Percentiles rank a stretch among this genome's conserved stretches.
Conservation (phyloP, 2,888 invertebrate species). For the Athalia rosae region DNA sequence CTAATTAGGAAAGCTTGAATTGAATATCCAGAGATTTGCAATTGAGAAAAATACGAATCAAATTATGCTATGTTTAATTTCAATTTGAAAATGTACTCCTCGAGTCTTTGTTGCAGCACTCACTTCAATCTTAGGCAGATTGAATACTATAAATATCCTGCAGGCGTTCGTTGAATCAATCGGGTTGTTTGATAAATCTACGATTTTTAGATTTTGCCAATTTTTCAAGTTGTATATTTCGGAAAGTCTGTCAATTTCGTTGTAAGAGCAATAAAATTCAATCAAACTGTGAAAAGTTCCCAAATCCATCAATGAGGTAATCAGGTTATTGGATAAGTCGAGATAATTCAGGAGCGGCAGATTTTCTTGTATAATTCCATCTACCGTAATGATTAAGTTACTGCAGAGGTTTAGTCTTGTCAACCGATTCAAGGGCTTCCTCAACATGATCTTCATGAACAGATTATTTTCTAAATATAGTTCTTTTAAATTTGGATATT, state of each 20-base stretch:
- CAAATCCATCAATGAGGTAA: constrained; percentile 51
- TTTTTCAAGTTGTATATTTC: constrained; percentile 54
- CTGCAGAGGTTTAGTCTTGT: constrained; percentile 50
- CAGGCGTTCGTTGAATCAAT: constrained; percentile 45
- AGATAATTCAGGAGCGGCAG: constrained; percentile 52
- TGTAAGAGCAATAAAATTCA: constrained; percentile 57
- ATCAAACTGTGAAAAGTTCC: constrained; percentile 49
- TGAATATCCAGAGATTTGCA: neutral
- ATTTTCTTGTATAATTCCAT: constrained; percentile 50
- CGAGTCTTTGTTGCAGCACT: neutral
- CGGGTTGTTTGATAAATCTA: constrained; percentile 54
- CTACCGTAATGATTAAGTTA: constrained; percentile 50
- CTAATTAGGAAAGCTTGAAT: neutral
- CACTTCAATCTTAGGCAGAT: constrained; percentile 43
- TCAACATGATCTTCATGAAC: constrained; percentile 49
- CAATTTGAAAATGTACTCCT: neutral
- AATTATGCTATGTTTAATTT: neutral
- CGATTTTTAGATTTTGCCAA: constrained; percentile 51
- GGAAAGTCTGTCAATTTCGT: constrained; percentile 48
- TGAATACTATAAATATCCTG: constrained; percentile 53
- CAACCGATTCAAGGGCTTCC: constrained; percentile 50
- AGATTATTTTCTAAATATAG: constrained; percentile 50
- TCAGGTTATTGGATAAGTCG: constrained; percentile 54
- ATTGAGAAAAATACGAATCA: neutral
- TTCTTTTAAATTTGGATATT: constrained; percentile 20